These are phyloP conservation scores for Threskiornis aethiopicus DNA, from an alignment of 2,797 vertebrate genomes.

Conservation along the genomic window DNA sequence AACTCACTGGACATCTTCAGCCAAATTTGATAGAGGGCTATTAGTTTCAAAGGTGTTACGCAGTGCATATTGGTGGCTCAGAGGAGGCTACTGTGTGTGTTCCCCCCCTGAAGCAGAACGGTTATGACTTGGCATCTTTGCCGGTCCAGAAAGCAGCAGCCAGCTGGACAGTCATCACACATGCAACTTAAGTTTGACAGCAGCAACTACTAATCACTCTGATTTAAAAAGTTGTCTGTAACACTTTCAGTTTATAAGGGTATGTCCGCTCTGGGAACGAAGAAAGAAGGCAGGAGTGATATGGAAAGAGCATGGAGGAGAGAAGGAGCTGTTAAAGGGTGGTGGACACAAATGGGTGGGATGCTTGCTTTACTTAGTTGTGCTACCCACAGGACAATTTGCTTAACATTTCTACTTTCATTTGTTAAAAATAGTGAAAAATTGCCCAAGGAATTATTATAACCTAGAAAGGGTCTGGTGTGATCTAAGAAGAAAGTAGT, in stretches of 20 bases:
- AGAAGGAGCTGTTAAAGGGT: neutral
- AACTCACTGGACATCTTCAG: neutral
- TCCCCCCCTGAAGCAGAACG: accelerated
- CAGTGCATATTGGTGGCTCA: neutral
- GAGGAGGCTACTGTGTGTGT: neutral
- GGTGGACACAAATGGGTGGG: neutral
- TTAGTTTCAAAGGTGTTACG: neutral
- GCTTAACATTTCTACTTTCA: neutral
- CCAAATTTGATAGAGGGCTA: neutral
- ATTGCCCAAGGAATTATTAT: neutral
- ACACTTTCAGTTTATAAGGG: neutral
- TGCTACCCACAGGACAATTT: neutral
- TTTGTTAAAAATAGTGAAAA: neutral
- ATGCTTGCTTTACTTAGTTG: neutral
- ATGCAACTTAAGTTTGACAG: neutral
- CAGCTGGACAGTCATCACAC: neutral
- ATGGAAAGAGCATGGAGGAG: neutral
- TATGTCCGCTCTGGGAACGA: neutral
- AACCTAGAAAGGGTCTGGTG: neutral
- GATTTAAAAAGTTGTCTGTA: neutral
- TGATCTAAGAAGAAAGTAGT: neutral
- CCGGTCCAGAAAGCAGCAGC: neutral
- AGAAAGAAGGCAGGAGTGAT: neutral
- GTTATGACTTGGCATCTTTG: neutral
- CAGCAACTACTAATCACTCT: neutral